These are phyloP conservation scores for Centropristis striata DNA, from an alignment of 2,113 vertebrate species.

Conservation along the genomic window DNA sequence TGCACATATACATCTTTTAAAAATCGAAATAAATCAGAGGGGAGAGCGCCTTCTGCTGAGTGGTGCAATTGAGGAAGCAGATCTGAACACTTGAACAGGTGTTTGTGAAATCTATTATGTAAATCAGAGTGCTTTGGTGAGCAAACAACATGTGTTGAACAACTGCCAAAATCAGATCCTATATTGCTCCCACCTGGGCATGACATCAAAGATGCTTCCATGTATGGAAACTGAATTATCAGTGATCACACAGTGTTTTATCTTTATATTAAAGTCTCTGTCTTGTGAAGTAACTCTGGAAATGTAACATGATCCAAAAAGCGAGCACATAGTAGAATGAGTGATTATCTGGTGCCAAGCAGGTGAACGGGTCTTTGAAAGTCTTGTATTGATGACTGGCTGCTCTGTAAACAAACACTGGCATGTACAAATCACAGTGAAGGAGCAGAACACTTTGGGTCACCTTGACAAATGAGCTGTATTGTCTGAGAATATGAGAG, in stretches of 20 bases:
- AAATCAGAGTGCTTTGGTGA: conserved; percentile 55
- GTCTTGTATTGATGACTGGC: conserved; percentile 24
- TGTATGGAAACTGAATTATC: conserved; percentile 12
- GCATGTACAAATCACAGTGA: conserved; percentile 56
- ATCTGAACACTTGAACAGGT: conserved; percentile 65
- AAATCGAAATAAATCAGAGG: conserved; percentile 17
- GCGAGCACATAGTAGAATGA: not conserved
- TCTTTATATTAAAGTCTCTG: not conserved
- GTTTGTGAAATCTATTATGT: conserved; percentile 62
- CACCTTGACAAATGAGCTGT: conserved; percentile 83
- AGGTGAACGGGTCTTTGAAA: conserved; percentile 12
- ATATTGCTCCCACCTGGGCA: conserved; percentile 43
- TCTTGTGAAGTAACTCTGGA: conserved; percentile 3
- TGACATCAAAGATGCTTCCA: conserved; percentile 32
- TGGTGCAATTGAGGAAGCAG: conserved; percentile 26
- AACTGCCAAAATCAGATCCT: conserved; percentile 37
- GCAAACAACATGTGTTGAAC: conserved; percentile 56
- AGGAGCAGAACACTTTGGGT: conserved; percentile 64
- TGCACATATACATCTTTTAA: not conserved
- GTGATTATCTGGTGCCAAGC: conserved; percentile 22
- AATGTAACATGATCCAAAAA: conserved; percentile 16
- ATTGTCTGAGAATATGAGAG: conserved; percentile 71
- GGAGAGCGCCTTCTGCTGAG: conserved; percentile 25
- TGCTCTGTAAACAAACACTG: conserved; percentile 70
- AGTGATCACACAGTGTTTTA: conserved; percentile 5